Base-by-base conservation (phyloP, 1,140 invertebrate genomes). In the Centruroides sculpturatus region DNA sequence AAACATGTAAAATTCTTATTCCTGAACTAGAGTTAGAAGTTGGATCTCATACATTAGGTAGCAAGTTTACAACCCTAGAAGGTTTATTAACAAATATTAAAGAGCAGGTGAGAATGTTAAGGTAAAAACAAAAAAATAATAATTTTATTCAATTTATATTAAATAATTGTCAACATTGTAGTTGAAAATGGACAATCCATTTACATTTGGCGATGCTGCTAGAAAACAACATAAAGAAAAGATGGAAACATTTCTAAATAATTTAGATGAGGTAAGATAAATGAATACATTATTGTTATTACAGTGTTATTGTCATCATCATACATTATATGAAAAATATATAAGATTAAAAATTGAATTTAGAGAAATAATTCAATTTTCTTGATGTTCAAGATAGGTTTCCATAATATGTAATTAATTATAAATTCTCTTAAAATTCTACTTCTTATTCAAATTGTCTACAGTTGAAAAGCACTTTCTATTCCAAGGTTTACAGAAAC, bases 51-150 rank as follows among this genome's bases (percentile, higher is more conserved):
- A 83, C 90, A 12, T 74, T 97, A n/a, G 87, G 89, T 11, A 92
- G 95, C 4, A 83, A 91, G 49, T 99, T 98, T 73, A 94, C 92
- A 4, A 99, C 96, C 0, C 78, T 98, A 1, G 96, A 99, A 79
- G 96, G 82, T 8, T 67, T 84, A 13, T 61, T 83, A 10, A 66
- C 60, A 12, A 73, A 76, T 57, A 76, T 81, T 3, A 75, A 74
- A 56, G 72, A 75, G 34, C 71, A 72, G 69, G 73, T 75, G 62
- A 54, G 59, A 41, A 41, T 41, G 8, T 41, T 41, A 41, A 6
- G 8, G 5, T 41, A 6, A 41, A 41, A 41, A 41, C 8, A 36
- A 36, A 53, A 36, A 36, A 34, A 5, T 36, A 34, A 53, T 8
- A 34, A 36, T 53, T 6, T 53, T 53, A 6, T 23, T 36, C 51